Percentiles rank a stretch among this genome's conserved stretches.
Evolutionary conservation across 2,888 invertebrate species (phyloP).

Genomic region (Ophion ellenae): DNA sequence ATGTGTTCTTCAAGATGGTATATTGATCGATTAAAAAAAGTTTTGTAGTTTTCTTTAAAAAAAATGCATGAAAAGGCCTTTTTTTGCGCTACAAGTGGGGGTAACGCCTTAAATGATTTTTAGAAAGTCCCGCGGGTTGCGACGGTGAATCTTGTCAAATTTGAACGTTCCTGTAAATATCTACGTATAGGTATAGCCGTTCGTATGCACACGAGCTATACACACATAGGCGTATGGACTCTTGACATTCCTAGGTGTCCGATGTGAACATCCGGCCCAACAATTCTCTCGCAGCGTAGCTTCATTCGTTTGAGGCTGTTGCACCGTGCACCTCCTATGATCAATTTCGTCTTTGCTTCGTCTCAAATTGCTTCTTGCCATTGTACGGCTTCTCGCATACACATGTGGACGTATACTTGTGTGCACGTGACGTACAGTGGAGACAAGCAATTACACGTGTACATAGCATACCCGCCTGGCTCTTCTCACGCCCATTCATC

Average conservation of each 20-base stretch:
- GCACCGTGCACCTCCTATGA: conserved; percentile 11
- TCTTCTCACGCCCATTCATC: no score
- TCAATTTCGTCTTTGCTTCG: conserved; percentile 17
- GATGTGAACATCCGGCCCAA: conserved; percentile 55
- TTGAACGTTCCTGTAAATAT: not conserved
- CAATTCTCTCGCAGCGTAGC: conserved; percentile 42
- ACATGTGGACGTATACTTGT: not conserved
- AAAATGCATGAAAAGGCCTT: no score
- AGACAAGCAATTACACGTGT: not conserved
- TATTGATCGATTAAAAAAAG: no score
- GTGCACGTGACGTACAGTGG: not conserved
- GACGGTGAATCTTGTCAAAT: not conserved
- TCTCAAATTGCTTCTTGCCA: conserved; percentile 26
- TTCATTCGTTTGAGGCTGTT: conserved; percentile 44
- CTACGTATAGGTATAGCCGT: no score
- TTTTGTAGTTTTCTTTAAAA: no score
- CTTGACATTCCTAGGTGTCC: conserved; percentile 63
- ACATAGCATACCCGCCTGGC: no score
- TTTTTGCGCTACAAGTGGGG: no score
- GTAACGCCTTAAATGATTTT: not conserved
- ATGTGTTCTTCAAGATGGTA: no score
- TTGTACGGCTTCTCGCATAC: not conserved
- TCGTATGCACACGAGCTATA: not conserved
- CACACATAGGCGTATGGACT: conserved; percentile 24
- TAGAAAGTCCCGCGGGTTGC: not conserved